Evolutionary conservation across 2,888 invertebrate species (phyloP), one percentile per base, ranked within the genome.

Genomic region (Argynnis bischoffii): DNA sequence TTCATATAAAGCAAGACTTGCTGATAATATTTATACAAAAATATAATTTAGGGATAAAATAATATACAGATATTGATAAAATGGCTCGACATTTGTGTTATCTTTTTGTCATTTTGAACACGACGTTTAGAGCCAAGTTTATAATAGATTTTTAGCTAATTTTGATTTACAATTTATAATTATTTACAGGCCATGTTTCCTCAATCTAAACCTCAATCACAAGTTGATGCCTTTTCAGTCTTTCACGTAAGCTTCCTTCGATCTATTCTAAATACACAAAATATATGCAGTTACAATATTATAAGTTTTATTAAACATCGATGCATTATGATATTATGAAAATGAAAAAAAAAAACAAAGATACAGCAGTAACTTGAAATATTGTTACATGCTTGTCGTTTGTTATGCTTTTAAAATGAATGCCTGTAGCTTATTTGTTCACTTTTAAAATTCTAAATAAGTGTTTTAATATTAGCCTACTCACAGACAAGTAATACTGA

Each of bases 161-260:
- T 79, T 79, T 79, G 77, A 78, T 75, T 77, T 79, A 76, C 83
- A 85, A 80, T 81, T 72, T 79, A 72, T 59, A 41, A 50, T 76
- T 84, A 84, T 84, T 83, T 87, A 77, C 84, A 86, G 80, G 83
- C 84, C 86, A 81, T 78, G 75, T 82, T 80, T 81, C 74, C 79
- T 60, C 66, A 65, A 79, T 67, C 72, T 78, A 80, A 77, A 76
- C 80, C 78, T 79, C 83, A 80, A 88, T 89, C 90, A 88, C 90
- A 89, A 90, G 91, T 81, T 90, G 88, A 89, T 89, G 79, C 84
- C 91, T 77, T 81, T 86, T 91, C 90, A 92, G 91, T 92, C 90
- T 90, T 90, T 72, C 75, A 66, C 78, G 73, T 84, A 83, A 81
- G 64, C 73, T 74, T 74, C 73, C 73, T 63, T 71, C 71, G 50